A percentile compares a stretch with the other conserved stretches of the same genome.
These are phyloP conservation scores for Pandemis cinnamomeana DNA, from an alignment of 2,888 invertebrate species.

Conservation along the genomic window DNA sequence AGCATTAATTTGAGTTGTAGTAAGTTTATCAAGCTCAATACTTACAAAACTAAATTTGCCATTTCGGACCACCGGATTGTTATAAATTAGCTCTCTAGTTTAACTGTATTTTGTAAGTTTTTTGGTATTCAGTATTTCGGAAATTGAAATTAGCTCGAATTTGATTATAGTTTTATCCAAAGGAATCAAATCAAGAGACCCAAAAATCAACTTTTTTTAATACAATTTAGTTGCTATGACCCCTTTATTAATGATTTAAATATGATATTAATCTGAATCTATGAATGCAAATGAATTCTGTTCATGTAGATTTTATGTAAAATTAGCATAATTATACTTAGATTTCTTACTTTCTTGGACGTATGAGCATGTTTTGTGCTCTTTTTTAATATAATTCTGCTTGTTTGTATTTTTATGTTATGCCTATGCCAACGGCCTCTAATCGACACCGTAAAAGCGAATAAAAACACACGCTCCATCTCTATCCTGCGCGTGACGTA, in stretches of 20 bases:
- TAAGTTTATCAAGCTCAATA: conserved; percentile 42
- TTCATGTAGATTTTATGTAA: background rate
- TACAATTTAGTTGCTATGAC: background rate
- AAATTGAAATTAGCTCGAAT: conserved; percentile 8
- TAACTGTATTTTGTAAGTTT: conserved; percentile 21
- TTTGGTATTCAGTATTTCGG: conserved; percentile 32
- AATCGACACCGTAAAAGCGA: background rate
- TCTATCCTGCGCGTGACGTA: background rate
- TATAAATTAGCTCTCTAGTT: conserved; percentile 55
- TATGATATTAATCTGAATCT: conserved; percentile 17
- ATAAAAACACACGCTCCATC: background rate
- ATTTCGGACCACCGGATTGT: conserved; percentile 59
- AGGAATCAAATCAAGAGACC: conserved; percentile 24
- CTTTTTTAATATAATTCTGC: background rate
- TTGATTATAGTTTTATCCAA: conserved; percentile 19
- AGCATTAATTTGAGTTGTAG: conserved; percentile 25
- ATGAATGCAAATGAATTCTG: conserved; percentile 2
- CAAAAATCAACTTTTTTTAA: conserved; percentile 10
- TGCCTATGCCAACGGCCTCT: background rate
- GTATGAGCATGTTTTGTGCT: background rate
- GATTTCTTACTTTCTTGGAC: background rate
- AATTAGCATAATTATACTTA: conserved; percentile 1
- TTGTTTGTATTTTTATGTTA: conserved; percentile 12
- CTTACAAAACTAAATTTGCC: conserved; percentile 49
- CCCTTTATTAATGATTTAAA: conserved; percentile 15